Evolutionary conservation across 2,113 vertebrate species (phyloP), one percentile per base, ranked within the genome.

Genomic region (Cololabis saira): DNA sequence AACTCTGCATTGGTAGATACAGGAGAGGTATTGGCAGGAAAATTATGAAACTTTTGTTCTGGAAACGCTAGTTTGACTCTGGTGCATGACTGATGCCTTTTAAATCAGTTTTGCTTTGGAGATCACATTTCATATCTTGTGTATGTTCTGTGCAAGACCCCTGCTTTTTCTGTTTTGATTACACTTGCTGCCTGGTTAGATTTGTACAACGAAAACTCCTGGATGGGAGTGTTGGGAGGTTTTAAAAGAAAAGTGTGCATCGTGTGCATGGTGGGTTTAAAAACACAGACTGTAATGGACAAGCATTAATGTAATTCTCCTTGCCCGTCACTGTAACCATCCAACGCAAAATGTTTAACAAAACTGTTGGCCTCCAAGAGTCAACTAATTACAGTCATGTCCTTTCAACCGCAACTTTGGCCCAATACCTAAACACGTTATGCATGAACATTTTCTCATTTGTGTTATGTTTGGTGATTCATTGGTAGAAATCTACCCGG

Each of bases 381-480:
- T 21, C 19, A 15, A 33, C 44, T 61, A 65, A 83, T 78, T 64
- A 51, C 61, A 50, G 19, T 18, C 24, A 67, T 67, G 61, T 60
- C 56, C 17, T 21, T 19, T 52, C 27, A 50, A 64, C 66, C 62
- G 66, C 73, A 74, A 58, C 61, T 52, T 30, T 51, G 33, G 42
- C 18, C 17, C 19, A 19, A 19, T 19, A 69, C 52, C 33, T n/a
- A 52, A 41, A 11, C 13, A 45, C 61, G 44, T 70, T 61, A 33
- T 41, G 51, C 11, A 22, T 51, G 48, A 22, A 41, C 67, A 57
- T 71, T 72, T 27, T 52, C n/a, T 61, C 50, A 17, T 3, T 13
- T 52, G 55, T 82, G 59, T 84, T 84, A 64, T 64, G 63, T 27
- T 55, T 71, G 58, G 72, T 78, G 67, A 67, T 71, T 82, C 27